These are phyloP conservation scores for Elachura formosa DNA, from an alignment of 2,113 vertebrate species.

Conservation along the genomic window DNA sequence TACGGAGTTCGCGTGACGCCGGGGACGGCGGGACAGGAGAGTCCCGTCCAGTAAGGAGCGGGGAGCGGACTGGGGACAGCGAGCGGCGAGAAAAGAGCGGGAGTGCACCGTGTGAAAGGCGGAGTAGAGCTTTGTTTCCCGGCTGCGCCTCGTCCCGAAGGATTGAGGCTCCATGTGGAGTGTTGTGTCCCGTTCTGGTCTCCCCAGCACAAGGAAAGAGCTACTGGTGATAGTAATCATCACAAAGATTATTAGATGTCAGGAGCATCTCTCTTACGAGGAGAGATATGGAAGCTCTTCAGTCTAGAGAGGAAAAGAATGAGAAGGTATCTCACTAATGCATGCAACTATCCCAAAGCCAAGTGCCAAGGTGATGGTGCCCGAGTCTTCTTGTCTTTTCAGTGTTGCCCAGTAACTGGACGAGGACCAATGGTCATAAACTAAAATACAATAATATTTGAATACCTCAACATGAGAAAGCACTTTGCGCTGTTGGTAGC, in stretches of 20 bases:
- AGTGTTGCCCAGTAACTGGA: background rate
- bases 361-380: background rate
- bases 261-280: background rate
- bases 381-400: background rate
- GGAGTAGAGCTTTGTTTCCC: background rate
- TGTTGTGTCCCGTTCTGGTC: background rate
- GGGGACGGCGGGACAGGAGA: too few species aligned
- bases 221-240: background rate
- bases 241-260: background rate
- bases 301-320: too few species aligned
- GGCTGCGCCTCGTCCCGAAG: background rate
- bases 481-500: background rate
- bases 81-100: accelerated
- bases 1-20: background rate
- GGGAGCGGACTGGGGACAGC: too few species aligned
- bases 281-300: background rate
- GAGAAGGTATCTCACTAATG: background rate
- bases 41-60: background rate
- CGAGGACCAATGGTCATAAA: background rate
- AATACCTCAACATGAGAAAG: background rate
- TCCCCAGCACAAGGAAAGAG: background rate
- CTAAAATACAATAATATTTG: background rate
- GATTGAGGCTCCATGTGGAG: too few species aligned
- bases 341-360: background rate
- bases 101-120: too few species aligned